Conservation (phyloP, 2,797 vertebrate genomes). For the Spea hammondii region DNA sequence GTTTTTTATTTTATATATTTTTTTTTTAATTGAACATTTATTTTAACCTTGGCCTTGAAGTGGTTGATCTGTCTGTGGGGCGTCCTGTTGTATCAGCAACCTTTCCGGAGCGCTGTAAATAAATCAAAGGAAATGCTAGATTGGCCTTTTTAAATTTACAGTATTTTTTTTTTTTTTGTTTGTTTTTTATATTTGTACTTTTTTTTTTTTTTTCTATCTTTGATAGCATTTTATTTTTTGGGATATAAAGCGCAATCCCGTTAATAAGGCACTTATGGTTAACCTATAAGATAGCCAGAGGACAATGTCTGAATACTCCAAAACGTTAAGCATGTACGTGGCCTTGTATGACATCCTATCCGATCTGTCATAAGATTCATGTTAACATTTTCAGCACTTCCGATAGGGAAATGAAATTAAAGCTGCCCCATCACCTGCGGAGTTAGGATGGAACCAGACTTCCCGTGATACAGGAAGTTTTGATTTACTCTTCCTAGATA, state of each 20-base stretch:
- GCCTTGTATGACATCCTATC: not conserved
- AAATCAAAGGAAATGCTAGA: not conserved
- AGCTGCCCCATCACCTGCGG: conserved; percentile 63
- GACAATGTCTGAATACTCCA: too few species aligned
- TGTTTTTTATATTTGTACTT: too few species aligned
- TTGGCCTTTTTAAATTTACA: not conserved
- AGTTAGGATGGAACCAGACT: conserved; percentile 61
- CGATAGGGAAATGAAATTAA: conserved; percentile 60
- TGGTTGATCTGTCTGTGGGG: too few species aligned
- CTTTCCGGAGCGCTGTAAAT: not conserved
- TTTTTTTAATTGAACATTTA: not conserved
- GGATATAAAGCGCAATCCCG: too few species aligned
- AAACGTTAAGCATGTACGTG: not conserved
- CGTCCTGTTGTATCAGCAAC: not conserved
- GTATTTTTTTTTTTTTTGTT: too few species aligned
- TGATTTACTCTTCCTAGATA: conserved; percentile 66
- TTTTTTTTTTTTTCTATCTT: too few species aligned
- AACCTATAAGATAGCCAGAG: too few species aligned
- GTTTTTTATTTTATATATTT: too few species aligned
- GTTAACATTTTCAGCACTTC: conserved; percentile 27
- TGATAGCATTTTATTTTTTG: too few species aligned
- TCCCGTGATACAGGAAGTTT: conserved; percentile 67
- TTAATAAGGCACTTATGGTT: too few species aligned
- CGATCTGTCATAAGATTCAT: conserved; percentile 4
- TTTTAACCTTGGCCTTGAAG: not conserved